A percentile compares a stretch with the other conserved stretches of the same genome.
Conservation (phyloP, 2,797 vertebrate genomes). For the Myotis pilosus region DNA sequence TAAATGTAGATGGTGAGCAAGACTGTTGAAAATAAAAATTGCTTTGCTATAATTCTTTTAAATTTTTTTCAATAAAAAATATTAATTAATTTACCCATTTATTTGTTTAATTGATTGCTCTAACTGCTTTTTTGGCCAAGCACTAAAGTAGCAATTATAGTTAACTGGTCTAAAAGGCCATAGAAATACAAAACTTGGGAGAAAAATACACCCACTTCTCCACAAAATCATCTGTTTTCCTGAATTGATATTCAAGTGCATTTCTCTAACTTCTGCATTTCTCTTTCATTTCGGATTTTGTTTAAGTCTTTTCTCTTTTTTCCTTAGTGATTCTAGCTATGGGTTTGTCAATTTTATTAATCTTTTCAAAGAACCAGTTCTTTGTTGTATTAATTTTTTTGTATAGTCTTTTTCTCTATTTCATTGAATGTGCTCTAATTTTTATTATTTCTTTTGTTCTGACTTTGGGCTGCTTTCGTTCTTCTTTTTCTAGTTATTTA, state of each 20-base stretch:
- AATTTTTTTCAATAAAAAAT: conserved; percentile 74
- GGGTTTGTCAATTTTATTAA: not conserved
- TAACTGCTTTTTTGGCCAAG: conserved; percentile 48
- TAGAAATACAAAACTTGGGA: conserved; percentile 42
- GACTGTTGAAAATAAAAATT: conserved; percentile 82
- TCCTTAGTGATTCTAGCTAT: not conserved
- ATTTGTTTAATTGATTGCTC: conserved; percentile 46
- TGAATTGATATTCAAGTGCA: conserved; percentile 34
- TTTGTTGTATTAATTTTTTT: not conserved
- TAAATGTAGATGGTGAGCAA: conserved; percentile 84
- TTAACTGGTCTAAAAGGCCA: conserved; percentile 53
- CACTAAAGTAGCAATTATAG: conserved; percentile 55
- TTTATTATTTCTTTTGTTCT: not conserved
- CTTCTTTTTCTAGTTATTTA: not conserved
- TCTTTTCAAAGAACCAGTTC: not conserved
- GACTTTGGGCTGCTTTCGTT: not conserved
- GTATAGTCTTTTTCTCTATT: not conserved
- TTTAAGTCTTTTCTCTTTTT: not conserved
- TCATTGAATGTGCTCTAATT: not conserved
- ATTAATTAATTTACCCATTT: conserved; percentile 61
- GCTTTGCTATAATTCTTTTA: conserved; percentile 76
- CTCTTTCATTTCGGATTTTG: not conserved
- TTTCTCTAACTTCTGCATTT: conserved; percentile 28
- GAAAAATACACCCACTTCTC: not conserved
- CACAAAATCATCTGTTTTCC: conserved; percentile 61